Percentiles rank a stretch among this genome's conserved stretches.
Conservation (phyloP, 2,797 vertebrate species). For the Sebastes nivosus region DNA sequence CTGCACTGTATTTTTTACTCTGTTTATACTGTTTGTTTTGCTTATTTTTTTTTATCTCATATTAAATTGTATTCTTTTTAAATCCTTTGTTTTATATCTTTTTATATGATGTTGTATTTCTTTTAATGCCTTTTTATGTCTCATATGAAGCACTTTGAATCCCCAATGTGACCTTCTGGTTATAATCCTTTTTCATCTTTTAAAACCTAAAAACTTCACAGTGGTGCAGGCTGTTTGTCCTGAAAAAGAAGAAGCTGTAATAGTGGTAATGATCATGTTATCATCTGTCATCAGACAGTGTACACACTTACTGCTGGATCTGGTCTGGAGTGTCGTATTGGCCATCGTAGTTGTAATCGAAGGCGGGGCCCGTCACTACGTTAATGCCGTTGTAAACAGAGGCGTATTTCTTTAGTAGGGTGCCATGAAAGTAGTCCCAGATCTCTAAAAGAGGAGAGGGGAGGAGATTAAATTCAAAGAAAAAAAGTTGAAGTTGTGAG, state of each 20-base stretch:
- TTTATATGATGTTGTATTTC: neutral
- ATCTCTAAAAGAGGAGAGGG: conserved; percentile 77
- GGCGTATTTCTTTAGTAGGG: conserved; percentile 83
- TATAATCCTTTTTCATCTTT: too few species aligned
- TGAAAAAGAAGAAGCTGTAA: neutral
- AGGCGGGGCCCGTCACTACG: conserved; percentile 88
- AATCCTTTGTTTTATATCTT: too few species aligned
- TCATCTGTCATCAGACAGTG: rapidly evolving
- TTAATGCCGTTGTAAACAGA: conserved; percentile 84
- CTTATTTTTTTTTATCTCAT: too few species aligned
- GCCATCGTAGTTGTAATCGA: conserved; percentile 90
- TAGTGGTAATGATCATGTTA: neutral
- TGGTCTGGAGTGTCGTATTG: conserved; percentile 82
- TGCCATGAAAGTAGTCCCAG: conserved; percentile 88
- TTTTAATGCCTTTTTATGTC: neutral
- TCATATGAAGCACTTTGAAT: neutral
- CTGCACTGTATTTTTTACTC: too few species aligned
- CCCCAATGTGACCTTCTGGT: too few species aligned
- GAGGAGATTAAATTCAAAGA: rapidly evolving
- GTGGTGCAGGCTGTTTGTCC: neutral
- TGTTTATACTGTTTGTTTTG: too few species aligned
- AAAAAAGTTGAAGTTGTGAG: rapidly evolving
- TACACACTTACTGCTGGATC: conserved; percentile 82
- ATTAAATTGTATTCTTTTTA: too few species aligned
- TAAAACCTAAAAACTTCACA: neutral